Base-by-base conservation (phyloP, 2,797 vertebrate genomes). In the Schizopygopsis malacanthus region DNA sequence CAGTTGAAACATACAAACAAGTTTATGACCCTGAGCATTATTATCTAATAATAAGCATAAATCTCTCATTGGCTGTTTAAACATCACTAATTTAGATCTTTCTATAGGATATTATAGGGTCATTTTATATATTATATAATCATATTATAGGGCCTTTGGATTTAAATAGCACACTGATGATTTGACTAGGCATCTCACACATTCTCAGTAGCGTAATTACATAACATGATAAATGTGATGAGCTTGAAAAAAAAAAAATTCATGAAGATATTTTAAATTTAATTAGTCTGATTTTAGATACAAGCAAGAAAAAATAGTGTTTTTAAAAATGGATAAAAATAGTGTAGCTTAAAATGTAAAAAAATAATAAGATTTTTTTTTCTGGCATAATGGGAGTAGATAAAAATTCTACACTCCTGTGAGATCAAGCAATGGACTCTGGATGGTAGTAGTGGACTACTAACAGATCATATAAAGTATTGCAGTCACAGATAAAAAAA, bases 11-110 rank as follows among this genome's bases (percentile, higher is more conserved):
- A 87, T 25, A 41, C 65, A 78, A 79, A 78, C 79, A 76, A 47
- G 47, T 75, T 50, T 81, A 79, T 83, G 89, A 88, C 88, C 78
- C 87, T 83, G 70, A 85, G 54, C 73, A 88, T 90, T 88, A 89
- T 92, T 88, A 83, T 76, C 43, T 91, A 93, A 93, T 92, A 90
- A 93, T 92, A 92, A 93, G 91, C 87, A 87, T 13, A n/a, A 83
- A 88, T 79, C 88, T 89, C 90, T 84, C 81, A 82, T 61, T 50
- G 72, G 83, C 86, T 87, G 87, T 80, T 72, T 85, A 76, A 88
- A 84, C 85, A 39, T 86, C 52, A 79, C 61, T 85, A 82, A 81
- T 86, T 77, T 83, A 77, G 77, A 81, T 69, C 18, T 70, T 82
- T 86, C 88, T 84, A 81, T 75, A 25, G 69, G 65, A 70, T 61